Evolutionary conservation across 2,797 vertebrate species (phyloP).

Genomic region (Cyclopterus lumpus): DNA sequence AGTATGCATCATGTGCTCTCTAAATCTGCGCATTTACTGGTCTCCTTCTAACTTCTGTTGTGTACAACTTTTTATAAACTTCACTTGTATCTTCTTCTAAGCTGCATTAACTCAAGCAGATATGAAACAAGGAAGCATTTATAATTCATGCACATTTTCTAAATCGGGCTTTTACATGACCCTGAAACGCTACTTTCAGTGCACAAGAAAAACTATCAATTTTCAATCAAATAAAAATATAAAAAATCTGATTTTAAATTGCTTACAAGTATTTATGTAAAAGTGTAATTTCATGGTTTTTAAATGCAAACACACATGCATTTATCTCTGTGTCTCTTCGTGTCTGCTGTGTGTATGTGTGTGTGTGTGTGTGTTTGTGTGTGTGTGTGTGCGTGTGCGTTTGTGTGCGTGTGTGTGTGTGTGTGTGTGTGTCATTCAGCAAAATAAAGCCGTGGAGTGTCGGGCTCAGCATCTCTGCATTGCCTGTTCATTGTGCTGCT

Average conservation of each 20-base stretch:
- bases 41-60: not conserved
- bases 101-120: not conserved
- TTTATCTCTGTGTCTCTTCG: not conserved
- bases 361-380: slow-evolving; percentile 14
- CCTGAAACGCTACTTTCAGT: not conserved
- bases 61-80: not conserved
- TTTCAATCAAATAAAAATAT: not conserved
- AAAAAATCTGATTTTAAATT: not conserved
- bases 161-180: slow-evolving; percentile 8
- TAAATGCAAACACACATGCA: slow-evolving; percentile 6
- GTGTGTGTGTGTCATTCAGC: slow-evolving; percentile 50
- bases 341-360: not conserved
- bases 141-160: not conserved
- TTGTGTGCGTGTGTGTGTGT: slow-evolving; percentile 20
- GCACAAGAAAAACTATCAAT: not conserved
- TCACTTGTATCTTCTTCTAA: not conserved
- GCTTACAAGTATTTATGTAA: not conserved
- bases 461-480: slow-evolving; percentile 69
- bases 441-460: slow-evolving; percentile 64
- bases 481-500: slow-evolving; percentile 61
- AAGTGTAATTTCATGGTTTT: not conserved
- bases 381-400: slow-evolving; percentile 8
- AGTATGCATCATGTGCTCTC: not conserved
- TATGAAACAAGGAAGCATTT: not conserved
- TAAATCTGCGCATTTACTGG: not conserved